Base-by-base conservation (phyloP, 2,888 invertebrate species). In the Chrysodeixis includens region DNA sequence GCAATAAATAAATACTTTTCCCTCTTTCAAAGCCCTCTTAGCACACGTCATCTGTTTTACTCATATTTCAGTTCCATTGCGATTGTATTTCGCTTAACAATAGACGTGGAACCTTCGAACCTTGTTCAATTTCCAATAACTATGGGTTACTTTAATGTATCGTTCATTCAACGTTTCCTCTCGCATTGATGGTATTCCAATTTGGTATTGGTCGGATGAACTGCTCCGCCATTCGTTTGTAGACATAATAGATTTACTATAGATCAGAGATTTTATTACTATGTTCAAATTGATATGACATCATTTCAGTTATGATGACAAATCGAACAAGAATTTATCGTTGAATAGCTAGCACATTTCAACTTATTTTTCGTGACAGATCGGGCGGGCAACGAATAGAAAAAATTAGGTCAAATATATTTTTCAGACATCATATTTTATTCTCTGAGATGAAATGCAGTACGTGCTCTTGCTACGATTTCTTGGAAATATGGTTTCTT, bases 101-200 rank as follows among this genome's bases (percentile, higher is more conserved):
- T 78, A 78, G 79, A 64, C 66, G 56, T 66, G 69, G 76, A 76
- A 68, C 76, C 74, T 75, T 65, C 73, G 76, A 76, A 69, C 76
- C 74, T 75, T 78, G 81, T 81, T 81, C 78, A 75, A 76, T 83
- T 78, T 81, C 76, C 78, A 81, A 77, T 82, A 76, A 71, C 81
- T 76, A 76, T 72, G 59, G 71, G 74, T 67, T 65, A 66, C 71
- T 70, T 75, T 74, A 77, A 79, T 69, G 76, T 75, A 66, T 52
- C 58, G 65, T 66, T 74, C 76, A 76, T 80, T 71, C 76, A 64
- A 59, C 49, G 60, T 58, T 67, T 52, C 60, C 69, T 63, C 57
- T 78, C 60, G 76, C 71, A 70, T 75, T 74, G 76, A 73, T 40
- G 74, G 71, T 71, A 73, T 74, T 76, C 67, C 78, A 76, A 80